Percentiles rank a stretch among this genome's conserved stretches.
These are phyloP conservation scores for Aplodontia rufa DNA, from an alignment of 2,113 vertebrate species.

Conservation along the genomic window DNA sequence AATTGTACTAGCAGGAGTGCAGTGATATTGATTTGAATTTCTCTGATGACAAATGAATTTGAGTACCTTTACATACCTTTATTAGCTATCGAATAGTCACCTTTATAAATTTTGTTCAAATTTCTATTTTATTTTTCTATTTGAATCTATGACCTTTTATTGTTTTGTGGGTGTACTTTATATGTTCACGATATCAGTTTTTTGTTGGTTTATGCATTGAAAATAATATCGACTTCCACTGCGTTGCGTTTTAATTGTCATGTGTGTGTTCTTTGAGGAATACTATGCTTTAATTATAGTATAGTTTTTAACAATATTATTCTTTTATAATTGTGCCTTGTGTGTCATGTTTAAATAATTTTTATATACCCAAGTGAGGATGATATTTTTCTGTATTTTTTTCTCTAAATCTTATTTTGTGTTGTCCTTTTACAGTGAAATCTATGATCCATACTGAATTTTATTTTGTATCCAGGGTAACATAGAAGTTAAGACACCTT, in stretches of 20 bases:
- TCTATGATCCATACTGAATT: neutral
- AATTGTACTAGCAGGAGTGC: neutral
- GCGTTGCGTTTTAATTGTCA: neutral
- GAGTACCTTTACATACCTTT: neutral
- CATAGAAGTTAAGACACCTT: neutral
- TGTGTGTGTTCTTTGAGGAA: neutral
- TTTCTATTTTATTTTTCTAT: neutral
- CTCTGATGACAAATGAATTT: neutral
- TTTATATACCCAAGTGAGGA: neutral
- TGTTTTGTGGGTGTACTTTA: neutral
- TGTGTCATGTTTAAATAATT: neutral
- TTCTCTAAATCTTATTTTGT: neutral
- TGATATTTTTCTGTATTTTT: neutral
- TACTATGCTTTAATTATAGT: neutral
- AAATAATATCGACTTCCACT: neutral
- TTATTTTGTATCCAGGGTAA: neutral
- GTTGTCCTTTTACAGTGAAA: neutral
- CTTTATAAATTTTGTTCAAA: neutral
- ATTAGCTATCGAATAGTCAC: neutral
- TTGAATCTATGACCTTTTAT: no score
- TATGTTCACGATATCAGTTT: neutral
- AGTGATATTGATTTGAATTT: conserved; percentile 15
- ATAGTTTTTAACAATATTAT: neutral
- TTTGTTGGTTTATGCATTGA: neutral
- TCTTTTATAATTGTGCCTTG: neutral